Base-by-base conservation (phyloP, 2,888 invertebrate genomes). In the Ochlodes sylvanus region DNA sequence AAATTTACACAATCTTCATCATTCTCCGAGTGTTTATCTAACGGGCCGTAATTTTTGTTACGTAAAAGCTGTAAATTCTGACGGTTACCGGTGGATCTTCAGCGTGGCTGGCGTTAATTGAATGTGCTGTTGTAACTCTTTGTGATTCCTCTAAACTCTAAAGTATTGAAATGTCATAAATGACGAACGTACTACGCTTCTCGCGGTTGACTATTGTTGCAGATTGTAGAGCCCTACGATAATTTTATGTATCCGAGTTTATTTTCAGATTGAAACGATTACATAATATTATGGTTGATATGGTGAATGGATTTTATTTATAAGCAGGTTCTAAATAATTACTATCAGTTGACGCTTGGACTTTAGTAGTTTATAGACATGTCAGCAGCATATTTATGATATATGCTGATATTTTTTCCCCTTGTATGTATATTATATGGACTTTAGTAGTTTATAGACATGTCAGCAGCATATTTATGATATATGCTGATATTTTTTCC, bases 1-100 rank as follows among this genome's bases (percentile, higher is more conserved):
- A 66, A 61, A 41, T 60, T 66, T 60, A 60, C 66, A 27, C 52
- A 60, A 66, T 52, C 60, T 56, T 44, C 57, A 17, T 14, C 42
- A 27, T 15, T 61, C 47, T 17, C 12, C 42, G 50, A 1, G 58
- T 54, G 42, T 61, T 54, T 54, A 62, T 66, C 60, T 60, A 44
- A 60, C 54, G 34, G 60, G 17, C 66, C 38, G 27, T 42, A 66
- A 42, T 44, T 60, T 66, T 54, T 32, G 60, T 66, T 66, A 60
- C 60, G 42, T 66, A 66, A 65, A 32, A 21, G 38, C 41, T 58
- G 32, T 54, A 32, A 60, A 58, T n/a, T 65, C 32, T 60, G 42
- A 54, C 52, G 54, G 32, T 42, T 50, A 27, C 57, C 60, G 60
- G 32, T 44, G 61, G 44, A 41, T 50, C 58, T 50, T 61, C 17